Conservation (phyloP, 2,797 vertebrate species). For the Ptychadena robeensis region DNA sequence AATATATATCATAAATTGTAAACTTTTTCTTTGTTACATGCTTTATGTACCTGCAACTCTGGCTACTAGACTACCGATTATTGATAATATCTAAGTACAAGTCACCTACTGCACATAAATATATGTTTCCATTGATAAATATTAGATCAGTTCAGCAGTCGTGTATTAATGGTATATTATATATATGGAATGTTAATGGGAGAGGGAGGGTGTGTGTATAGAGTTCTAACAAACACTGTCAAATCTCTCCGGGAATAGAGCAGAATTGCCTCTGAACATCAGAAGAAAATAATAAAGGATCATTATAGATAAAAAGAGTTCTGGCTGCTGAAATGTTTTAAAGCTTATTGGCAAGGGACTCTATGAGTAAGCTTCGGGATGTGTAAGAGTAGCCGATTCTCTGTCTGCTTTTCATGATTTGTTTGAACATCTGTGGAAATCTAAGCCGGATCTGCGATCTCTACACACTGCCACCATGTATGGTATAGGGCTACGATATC, state of each 20-base stretch:
- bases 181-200: neutral
- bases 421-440: neutral
- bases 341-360: neutral
- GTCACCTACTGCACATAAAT: too few relatives aligned
- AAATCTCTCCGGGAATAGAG: neutral
- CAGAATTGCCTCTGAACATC: neutral
- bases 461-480: neutral
- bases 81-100: too few relatives aligned
- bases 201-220: neutral
- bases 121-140: too few relatives aligned
- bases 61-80: too few relatives aligned
- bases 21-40: too few relatives aligned
- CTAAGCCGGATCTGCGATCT: neutral
- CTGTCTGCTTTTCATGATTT: constrained; percentile 8
- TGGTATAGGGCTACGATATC: neutral
- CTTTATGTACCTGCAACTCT: too few relatives aligned
- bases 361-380: constrained; percentile 12
- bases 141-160: too few relatives aligned
- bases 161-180: too few relatives aligned
- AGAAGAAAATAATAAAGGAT: constrained; percentile 1
- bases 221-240: neutral
- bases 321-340: neutral
- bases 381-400: constrained; percentile 8
- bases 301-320: neutral
- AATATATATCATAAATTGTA: too few relatives aligned